phyloP scores from a whole-genome alignment of 2,888 invertebrate species.

The Phengaris alcon region DNA sequence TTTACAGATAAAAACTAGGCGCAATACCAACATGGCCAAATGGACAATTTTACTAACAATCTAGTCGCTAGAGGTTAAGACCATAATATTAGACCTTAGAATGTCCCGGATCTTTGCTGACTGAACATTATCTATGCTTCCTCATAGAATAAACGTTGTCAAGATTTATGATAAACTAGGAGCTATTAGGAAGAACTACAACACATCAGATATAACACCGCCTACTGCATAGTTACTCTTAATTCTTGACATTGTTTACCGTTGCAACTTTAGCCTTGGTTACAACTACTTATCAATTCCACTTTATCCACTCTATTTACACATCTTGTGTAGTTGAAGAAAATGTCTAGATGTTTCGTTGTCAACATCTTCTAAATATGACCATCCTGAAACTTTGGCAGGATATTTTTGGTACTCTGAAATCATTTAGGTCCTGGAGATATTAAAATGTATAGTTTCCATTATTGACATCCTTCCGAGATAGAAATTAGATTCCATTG shows the following conservation, averaged over 20 bases:
- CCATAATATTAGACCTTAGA: background rate
- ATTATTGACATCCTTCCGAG: too few relatives aligned
- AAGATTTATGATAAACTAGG: slow-evolving; percentile 3
- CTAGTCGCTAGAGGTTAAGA: too few relatives aligned
- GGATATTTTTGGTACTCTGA: too few relatives aligned
- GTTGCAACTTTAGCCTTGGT: slow-evolving; percentile 4
- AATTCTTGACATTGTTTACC: slow-evolving; percentile 29
- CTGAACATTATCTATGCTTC: slow-evolving; percentile 11
- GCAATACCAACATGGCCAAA: too few relatives aligned
- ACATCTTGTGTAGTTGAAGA: background rate
- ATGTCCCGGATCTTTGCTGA: background rate
- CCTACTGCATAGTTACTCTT: slow-evolving; percentile 29
- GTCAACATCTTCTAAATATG: too few relatives aligned
- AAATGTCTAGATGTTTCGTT: too few relatives aligned
- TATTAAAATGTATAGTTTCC: too few relatives aligned
- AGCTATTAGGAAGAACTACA: background rate
- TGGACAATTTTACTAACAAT: too few relatives aligned
- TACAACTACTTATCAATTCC: background rate
- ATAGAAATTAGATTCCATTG: background rate
- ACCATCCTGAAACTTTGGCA: too few relatives aligned
- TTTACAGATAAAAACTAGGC: too few relatives aligned
- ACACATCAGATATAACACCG: slow-evolving; percentile 16
- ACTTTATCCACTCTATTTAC: slow-evolving; percentile 1
- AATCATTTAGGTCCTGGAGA: too few relatives aligned
- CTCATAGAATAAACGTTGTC: slow-evolving; percentile 6